Evolutionary conservation across 2,888 invertebrate species (phyloP), one percentile per base, ranked within the genome.

Genomic region (Trichacis sp.): DNA sequence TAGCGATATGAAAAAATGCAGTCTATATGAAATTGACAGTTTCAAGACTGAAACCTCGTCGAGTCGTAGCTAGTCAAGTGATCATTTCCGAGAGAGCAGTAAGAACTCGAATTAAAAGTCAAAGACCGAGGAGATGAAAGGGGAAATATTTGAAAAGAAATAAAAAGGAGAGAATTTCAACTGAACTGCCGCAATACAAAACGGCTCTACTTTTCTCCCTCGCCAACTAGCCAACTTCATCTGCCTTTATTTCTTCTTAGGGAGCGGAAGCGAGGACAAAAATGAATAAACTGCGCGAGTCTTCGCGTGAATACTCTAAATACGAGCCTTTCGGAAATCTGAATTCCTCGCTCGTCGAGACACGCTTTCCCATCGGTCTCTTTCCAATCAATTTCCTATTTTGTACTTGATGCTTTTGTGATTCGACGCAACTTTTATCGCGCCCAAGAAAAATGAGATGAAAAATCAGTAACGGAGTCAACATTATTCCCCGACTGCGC

Each of bases 191-290:
- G 18, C 18, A 19, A 43, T 43, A n/a, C 43, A 19, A 43, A 43
- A 43, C 19, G 17, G 43, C 18, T 43, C 43, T 18, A 43, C 43
- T 24, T 46, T 46, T 24, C 46, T 29, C 14, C 29, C 19, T 29
- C 14, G 46, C 46, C 29, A 46, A 24, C 24, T 14, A 24, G 46
- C 46, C 46, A 46, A 14, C 46, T 46, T 46, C 29, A 46, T 46
- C 46, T 46, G 46, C 46, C 12, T 40, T 40, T 15, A 12, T 40
- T 12, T 40, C 40, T 40, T 40, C 36, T 40, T 9, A 3, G n/a
- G 33, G 2, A 33, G 33, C 11, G n/a, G 33, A 6, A 33, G n/a
- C 9, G 15, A 9, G 15, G 40, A 14, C 40, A 40, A 40, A 40
- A 40, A 40, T 40, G 40, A 36, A 36, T n/a, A 36, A 36, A 12